Evolutionary conservation across 2,113 vertebrate species (phyloP).

Genomic region (Microcebus tavaratra): DNA sequence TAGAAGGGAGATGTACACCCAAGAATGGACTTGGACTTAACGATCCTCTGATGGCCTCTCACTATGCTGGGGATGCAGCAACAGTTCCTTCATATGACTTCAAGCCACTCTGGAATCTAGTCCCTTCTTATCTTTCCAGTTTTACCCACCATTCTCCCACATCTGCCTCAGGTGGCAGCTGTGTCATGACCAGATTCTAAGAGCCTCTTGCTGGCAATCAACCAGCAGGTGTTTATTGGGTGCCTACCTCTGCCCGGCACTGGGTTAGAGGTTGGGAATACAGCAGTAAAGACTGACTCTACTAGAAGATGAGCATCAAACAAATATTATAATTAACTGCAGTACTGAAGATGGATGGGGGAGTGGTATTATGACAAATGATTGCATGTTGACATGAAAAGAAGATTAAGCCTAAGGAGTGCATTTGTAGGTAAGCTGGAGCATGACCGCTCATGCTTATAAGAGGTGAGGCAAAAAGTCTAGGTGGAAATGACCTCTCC

Average conservation of each 20-base stretch:
- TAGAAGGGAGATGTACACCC: neutral
- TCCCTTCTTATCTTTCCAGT: neutral
- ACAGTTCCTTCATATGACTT: neutral
- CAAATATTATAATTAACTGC: neutral
- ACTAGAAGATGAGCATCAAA: neutral
- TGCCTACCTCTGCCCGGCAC: neutral
- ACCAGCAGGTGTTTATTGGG: neutral
- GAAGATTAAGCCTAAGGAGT: neutral
- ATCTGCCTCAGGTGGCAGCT: neutral
- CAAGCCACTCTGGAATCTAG: neutral
- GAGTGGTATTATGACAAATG: neutral
- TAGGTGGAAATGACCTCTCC: neutral
- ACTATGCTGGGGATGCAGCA: neutral
- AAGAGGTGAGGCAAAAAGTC: neutral
- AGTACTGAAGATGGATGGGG: neutral
- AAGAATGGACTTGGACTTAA: neutral
- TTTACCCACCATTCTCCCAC: neutral
- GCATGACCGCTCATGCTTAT: neutral
- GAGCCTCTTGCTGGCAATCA: neutral
- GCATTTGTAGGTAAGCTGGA: neutral
- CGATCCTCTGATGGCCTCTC: neutral
- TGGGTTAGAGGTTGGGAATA: neutral
- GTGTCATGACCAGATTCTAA: neutral
- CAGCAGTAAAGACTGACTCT: neutral
- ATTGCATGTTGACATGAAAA: neutral